Base-by-base conservation (phyloP, 2,888 invertebrate species). In the Xanthia togata region DNA sequence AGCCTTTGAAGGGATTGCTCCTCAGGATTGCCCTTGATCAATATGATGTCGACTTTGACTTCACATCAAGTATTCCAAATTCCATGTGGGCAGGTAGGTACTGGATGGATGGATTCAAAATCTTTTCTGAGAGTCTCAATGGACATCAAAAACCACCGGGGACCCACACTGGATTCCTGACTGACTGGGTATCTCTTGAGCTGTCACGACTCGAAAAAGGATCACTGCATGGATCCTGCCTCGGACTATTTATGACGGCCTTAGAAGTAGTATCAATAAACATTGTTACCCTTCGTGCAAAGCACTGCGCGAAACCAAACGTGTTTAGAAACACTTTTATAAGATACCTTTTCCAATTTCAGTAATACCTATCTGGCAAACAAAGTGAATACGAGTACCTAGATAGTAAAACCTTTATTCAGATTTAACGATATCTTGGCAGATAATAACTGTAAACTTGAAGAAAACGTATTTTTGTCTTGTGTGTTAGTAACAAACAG, bases 331-430 rank as follows among this genome's bases (percentile, higher is more conserved):
- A 81, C 73, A 82, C 81, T 78, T 76, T 47, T 72, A 57, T n/a
- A 69, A 73, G 31, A 67, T 63, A 73, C 57, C 20, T 82, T 81
- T 84, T 87, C 79, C 85, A 81, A 85, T 88, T 89, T 83, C 81
- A 81, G 72, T 70, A 71, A 77, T 76, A 81, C 85, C 78, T 92
- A 88, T 88, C 91, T 90, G 89, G 88, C 88, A 78, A 59, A 86
- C 90, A 57, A 64, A 50, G n/a, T 57, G 26, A 41, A 83, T 87
- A 79, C 83, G 26, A 41, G 84, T 87, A 79, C 83, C 77, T 59
- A 62, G 4, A 47, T 59, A 68, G 59, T 75, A 57, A 70, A 65
- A 57, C 55, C 53, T 86, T 67, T 70, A 84, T 73, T 70, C 57
- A 62, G 60, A 79, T 80, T 73, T 63, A 80, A 79, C 80, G 80